Percentiles rank a stretch among this genome's conserved stretches.
Evolutionary conservation across 2,888 invertebrate species (phyloP).

Genomic region (Mystacides longicornis): DNA sequence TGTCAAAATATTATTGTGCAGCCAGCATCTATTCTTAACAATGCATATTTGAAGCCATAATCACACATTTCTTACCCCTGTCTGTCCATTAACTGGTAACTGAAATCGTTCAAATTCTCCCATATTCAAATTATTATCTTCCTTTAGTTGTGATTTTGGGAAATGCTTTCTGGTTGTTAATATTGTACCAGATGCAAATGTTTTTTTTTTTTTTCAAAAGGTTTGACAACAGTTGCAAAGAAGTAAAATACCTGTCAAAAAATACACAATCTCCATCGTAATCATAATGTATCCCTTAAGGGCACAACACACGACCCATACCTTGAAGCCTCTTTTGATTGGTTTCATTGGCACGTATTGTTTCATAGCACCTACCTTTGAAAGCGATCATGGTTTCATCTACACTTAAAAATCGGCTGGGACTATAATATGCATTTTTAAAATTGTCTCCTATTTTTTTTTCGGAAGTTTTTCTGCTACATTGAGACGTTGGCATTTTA

Average conservation of each 20-base stretch:
- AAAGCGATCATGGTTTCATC: conserved; percentile 27
- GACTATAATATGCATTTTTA: conserved; percentile 13
- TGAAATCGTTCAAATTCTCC: not conserved
- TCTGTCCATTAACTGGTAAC: not conserved
- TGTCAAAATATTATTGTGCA: too few relatives aligned
- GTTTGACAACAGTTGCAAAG: not conserved
- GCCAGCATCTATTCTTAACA: too few relatives aligned
- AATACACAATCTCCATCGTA: conserved; percentile 8
- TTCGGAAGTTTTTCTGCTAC: too few relatives aligned
- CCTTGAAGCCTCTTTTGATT: conserved; percentile 27
- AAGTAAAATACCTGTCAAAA: conserved; percentile 5
- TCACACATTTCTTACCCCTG: not conserved
- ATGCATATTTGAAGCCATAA: not conserved
- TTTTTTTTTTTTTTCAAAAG: not conserved
- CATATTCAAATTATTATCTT: not conserved
- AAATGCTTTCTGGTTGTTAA: not conserved
- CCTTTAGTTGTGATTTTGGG: not conserved
- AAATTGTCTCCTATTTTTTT: conserved; percentile 3
- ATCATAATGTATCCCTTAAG: conserved; percentile 20
- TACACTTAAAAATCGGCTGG: conserved; percentile 22
- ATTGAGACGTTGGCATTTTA: too few relatives aligned
- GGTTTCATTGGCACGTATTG: conserved; percentile 28
- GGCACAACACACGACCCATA: conserved; percentile 26
- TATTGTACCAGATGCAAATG: conserved; percentile 1
- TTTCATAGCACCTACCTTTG: conserved; percentile 26